Evolutionary conservation across 2,888 invertebrate species (phyloP).

Genomic region (Phytoseiulus persimilis): DNA sequence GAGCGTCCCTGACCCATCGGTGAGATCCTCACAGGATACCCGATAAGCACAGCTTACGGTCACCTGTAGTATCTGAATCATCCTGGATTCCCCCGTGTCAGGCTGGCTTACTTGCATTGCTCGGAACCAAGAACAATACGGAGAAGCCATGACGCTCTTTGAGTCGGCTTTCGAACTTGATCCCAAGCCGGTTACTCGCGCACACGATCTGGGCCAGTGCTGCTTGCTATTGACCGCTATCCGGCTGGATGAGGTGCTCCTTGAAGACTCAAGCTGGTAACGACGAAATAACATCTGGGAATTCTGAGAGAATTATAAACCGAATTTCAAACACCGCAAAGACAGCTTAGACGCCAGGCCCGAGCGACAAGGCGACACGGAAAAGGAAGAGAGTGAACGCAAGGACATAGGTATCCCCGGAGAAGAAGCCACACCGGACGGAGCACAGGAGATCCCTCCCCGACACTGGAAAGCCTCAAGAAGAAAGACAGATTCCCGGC

Average conservation of each 20-base stretch:
- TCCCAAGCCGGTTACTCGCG: background rate
- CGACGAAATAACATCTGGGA: too few species aligned
- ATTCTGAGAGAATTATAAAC: too few species aligned
- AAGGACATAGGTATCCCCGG: too few species aligned
- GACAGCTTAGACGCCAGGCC: too few species aligned
- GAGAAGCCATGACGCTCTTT: background rate
- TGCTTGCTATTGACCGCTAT: background rate
- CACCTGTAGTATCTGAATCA: background rate
- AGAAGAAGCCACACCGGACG: too few species aligned
- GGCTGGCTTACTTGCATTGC: background rate
- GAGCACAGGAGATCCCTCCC: too few species aligned
- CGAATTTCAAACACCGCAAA: too few species aligned
- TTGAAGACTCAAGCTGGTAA: too few species aligned
- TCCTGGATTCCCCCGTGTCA: background rate
- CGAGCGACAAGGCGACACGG: too few species aligned
- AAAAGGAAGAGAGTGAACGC: too few species aligned
- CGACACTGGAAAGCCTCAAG: too few species aligned
- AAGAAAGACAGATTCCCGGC: too few species aligned
- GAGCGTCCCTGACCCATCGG: conserved; percentile 9
- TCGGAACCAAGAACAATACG: conserved; percentile 7
- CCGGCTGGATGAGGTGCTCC: background rate
- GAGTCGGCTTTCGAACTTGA: background rate
- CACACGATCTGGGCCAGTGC: conserved; percentile 7
- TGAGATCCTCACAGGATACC: background rate
- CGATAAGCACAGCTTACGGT: background rate